phyloP scores from a whole-genome alignment of 92 coral and sea anemone genomes.

The Epizoanthus fatuus region DNA sequence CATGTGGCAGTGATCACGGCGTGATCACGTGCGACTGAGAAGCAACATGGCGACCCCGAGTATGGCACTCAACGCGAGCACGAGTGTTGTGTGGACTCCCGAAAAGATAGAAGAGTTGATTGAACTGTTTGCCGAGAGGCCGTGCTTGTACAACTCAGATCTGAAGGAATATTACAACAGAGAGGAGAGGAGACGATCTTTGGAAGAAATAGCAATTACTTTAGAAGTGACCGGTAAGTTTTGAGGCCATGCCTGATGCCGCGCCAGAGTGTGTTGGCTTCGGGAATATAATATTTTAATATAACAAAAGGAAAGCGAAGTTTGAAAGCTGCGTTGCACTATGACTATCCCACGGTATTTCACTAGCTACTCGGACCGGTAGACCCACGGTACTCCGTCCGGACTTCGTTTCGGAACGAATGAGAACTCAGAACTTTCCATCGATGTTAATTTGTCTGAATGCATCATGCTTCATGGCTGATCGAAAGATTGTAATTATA shows the following conservation, averaged over 20 bases:
- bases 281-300: too few relatives aligned
- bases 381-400: too few relatives aligned
- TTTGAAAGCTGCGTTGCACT: too few relatives aligned
- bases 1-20: slow-evolving; percentile 13
- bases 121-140: slow-evolving; percentile 38
- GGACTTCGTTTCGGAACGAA: too few relatives aligned
- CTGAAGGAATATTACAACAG: slow-evolving; percentile 21
- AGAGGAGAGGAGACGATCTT: slow-evolving; percentile 26
- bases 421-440: too few relatives aligned
- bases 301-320: too few relatives aligned
- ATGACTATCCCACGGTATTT: too few relatives aligned
- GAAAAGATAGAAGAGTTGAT: slow-evolving; percentile 38
- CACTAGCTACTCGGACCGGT: too few relatives aligned
- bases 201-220: slow-evolving; percentile 42
- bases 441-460: too few relatives aligned
- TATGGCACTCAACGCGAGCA: slow-evolving; percentile 33
- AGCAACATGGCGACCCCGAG: slow-evolving; percentile 53
- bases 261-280: not conserved
- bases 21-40: slow-evolving; percentile 21
- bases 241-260: too few relatives aligned
- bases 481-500: too few relatives aligned
- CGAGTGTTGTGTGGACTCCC: slow-evolving; percentile 35
- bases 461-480: too few relatives aligned
- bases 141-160: slow-evolving; percentile 31
- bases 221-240: slow-evolving; percentile 23